Evolutionary conservation across 2,797 vertebrate species (phyloP).

Genomic region (Pteronotus mesoamericanus): DNA sequence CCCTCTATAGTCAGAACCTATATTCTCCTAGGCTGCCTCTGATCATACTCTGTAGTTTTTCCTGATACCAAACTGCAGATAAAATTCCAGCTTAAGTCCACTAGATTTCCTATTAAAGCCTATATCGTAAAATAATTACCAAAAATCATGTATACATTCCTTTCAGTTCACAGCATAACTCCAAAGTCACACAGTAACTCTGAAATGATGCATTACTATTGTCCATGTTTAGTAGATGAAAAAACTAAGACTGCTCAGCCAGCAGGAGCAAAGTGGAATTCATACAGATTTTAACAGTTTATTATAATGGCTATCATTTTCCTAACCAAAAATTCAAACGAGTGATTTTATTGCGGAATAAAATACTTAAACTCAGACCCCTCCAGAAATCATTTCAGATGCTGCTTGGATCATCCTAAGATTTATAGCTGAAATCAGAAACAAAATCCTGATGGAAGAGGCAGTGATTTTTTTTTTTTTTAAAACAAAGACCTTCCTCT

Average conservation of each 20-base stretch:
- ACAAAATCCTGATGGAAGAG: constrained; percentile 1
- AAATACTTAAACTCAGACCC: neutral
- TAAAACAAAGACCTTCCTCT: neutral
- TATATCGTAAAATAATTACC: constrained; percentile 13
- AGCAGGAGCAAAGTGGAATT: neutral
- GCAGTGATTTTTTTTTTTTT: neutral
- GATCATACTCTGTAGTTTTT: neutral
- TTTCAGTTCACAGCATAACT: constrained; percentile 16
- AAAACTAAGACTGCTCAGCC: neutral
- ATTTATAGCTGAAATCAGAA: neutral
- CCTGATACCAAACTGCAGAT: neutral
- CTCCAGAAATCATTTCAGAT: neutral
- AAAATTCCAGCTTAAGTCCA: neutral
- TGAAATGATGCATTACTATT: neutral
- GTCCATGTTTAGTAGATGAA: neutral
- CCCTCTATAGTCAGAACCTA: neutral
- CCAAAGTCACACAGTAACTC: neutral
- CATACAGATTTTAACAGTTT: neutral
- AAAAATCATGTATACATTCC: neutral
- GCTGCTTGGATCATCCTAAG: neutral
- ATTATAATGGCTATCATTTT: neutral
- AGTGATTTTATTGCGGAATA: neutral
- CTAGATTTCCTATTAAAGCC: neutral
- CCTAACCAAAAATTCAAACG: constrained; percentile 45
- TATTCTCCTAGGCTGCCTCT: neutral